These are phyloP conservation scores for Myotis daubentonii DNA, from an alignment of 2,797 vertebrate genomes.

Conservation along the genomic window DNA sequence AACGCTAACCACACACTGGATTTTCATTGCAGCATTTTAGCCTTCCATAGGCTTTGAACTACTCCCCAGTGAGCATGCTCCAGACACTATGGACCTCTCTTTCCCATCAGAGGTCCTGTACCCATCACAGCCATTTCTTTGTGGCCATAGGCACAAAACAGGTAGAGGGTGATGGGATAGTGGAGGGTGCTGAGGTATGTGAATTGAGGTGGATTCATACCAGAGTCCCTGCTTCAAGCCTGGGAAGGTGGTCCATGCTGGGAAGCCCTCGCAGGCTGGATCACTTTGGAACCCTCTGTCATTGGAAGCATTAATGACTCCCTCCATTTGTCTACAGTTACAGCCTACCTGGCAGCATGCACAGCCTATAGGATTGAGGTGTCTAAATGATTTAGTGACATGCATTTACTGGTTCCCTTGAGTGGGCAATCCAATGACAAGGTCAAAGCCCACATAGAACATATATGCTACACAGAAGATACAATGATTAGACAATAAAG, in stretches of 20 bases:
- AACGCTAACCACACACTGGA: not conserved
- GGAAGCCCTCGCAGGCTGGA: not conserved
- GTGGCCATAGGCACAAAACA: not conserved
- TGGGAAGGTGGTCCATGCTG: not conserved
- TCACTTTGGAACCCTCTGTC: not conserved
- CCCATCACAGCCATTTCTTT: not conserved
- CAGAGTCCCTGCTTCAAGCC: not conserved
- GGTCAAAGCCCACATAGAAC: not conserved
- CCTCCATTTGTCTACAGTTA: not conserved
- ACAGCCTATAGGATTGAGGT: not conserved
- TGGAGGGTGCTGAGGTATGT: not conserved
- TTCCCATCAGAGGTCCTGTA: accelerated
- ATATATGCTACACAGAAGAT: not conserved
- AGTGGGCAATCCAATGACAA: not conserved
- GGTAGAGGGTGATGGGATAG: accelerated
- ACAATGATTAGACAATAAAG: not conserved
- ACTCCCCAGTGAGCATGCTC: not conserved
- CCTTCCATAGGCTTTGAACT: not conserved
- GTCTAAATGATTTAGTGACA: not conserved
- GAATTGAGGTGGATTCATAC: too few relatives aligned
- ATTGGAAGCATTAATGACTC: not conserved
- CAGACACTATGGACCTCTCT: not conserved
- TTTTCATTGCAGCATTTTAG: not conserved
- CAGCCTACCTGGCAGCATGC: not conserved
- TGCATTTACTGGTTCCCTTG: not conserved